These are phyloP conservation scores for Odontamblyopus lacepedii DNA, from an alignment of 2,797 vertebrate genomes.

Conservation along the genomic window DNA sequence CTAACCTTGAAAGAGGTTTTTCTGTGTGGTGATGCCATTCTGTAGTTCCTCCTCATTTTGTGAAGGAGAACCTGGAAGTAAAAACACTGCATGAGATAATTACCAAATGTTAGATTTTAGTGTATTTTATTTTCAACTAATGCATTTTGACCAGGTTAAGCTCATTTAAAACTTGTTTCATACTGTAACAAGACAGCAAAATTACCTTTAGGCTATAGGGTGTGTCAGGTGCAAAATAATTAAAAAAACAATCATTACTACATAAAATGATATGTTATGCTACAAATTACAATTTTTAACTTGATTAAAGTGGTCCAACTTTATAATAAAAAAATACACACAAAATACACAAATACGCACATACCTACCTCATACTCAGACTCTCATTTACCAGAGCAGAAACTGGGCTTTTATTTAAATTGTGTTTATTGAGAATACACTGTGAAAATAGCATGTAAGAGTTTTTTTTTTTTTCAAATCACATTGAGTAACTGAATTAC, in stretches of 20 bases:
- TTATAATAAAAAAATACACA: no score
- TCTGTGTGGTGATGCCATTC: slow-evolving; percentile 75
- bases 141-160: not conserved
- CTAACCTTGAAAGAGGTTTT: slow-evolving; percentile 81
- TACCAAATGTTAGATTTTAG: not conserved
- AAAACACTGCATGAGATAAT: not conserved
- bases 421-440: no score
- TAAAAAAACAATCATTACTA: not conserved
- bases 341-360: no score
- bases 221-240: not conserved
- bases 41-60: slow-evolving; percentile 71
- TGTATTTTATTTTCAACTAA: not conserved
- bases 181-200: not conserved
- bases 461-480: not conserved
- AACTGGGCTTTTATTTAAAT: not conserved
- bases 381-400: not conserved
- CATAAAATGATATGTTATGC: not conserved
- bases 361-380: not conserved
- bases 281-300: no score
- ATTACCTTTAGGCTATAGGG: not conserved
- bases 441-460: no score
- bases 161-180: not conserved
- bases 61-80: slow-evolving; percentile 68
- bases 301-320: no score
- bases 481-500: no score